These are phyloP conservation scores for Urosaurus nigricauda DNA, from an alignment of 2,797 vertebrate genomes.

Conservation along the genomic window DNA sequence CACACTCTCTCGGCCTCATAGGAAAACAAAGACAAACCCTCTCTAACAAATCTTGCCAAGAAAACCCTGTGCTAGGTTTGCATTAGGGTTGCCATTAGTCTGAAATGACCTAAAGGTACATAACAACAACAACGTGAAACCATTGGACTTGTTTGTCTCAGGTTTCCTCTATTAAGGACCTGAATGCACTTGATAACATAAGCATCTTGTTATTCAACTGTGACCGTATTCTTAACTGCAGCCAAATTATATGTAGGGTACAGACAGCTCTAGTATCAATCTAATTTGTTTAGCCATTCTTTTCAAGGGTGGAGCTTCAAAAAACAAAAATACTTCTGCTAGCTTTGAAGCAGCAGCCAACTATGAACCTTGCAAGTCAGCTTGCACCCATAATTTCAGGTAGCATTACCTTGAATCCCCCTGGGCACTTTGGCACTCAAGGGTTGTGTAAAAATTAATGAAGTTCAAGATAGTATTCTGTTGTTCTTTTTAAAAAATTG, in stretches of 20 bases:
- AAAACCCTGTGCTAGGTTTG: too few relatives aligned
- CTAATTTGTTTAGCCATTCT: not conserved
- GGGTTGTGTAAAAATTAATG: too few relatives aligned
- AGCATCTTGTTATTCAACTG: not conserved
- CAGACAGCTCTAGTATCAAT: not conserved
- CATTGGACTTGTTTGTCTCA: not conserved
- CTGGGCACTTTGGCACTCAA: too few relatives aligned
- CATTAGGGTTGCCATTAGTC: too few relatives aligned
- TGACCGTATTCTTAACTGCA: not conserved
- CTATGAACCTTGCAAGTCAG: not conserved
- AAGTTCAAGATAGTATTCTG: too few relatives aligned
- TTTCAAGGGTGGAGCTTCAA: not conserved
- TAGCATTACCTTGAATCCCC: not conserved
- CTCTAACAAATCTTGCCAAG: too few relatives aligned
- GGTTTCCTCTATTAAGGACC: too few relatives aligned
- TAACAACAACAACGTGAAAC: not conserved
- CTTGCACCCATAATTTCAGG: not conserved
- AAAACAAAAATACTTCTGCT: not conserved
- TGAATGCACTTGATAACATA: not conserved
- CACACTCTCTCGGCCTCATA: too few relatives aligned
- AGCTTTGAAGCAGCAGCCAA: not conserved
- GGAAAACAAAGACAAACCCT: too few relatives aligned
- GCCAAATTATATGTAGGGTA: too few relatives aligned
- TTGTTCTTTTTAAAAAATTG: too few relatives aligned
- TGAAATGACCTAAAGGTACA: too few relatives aligned